phyloP scores from a whole-genome alignment of 2,797 vertebrate species.

The Ciconia nigra region DNA sequence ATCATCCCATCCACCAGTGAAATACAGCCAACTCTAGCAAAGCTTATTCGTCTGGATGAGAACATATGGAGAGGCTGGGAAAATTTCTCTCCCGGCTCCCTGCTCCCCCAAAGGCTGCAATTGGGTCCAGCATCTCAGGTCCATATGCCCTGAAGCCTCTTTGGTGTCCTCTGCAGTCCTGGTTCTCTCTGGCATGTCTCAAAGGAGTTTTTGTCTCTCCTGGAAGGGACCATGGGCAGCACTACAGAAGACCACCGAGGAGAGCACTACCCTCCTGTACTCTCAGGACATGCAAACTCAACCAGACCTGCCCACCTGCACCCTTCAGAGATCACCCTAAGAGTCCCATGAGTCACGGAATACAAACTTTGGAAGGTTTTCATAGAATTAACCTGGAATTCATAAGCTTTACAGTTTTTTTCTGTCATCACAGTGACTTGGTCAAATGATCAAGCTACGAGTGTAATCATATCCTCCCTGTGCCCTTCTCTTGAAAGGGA shows the following conservation, averaged over 20 bases:
- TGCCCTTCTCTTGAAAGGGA: not conserved
- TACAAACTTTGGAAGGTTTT: not conserved
- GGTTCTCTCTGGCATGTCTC: not conserved
- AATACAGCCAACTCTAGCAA: not conserved
- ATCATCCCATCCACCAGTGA: not conserved
- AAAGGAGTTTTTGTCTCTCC: not conserved
- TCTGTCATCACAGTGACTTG: not conserved
- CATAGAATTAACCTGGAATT: not conserved
- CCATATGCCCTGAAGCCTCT: not conserved
- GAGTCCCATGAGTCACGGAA: not conserved
- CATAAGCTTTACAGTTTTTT: not conserved
- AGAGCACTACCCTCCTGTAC: not conserved
- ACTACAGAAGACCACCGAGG: not conserved
- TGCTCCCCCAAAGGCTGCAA: not conserved
- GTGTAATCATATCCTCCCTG: not conserved
- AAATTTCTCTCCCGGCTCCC: not conserved
- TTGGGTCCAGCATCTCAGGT: not conserved
- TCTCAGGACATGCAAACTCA: not conserved
- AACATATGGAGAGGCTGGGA: not conserved
- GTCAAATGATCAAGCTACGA: not conserved
- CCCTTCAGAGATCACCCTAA: not conserved
- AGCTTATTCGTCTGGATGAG: not conserved
- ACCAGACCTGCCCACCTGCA: not conserved
- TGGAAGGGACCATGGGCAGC: not conserved
- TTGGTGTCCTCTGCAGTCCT: not conserved